Conservation (phyloP, 1,140 invertebrate species). For the Paralvinella palmiformis region DNA sequence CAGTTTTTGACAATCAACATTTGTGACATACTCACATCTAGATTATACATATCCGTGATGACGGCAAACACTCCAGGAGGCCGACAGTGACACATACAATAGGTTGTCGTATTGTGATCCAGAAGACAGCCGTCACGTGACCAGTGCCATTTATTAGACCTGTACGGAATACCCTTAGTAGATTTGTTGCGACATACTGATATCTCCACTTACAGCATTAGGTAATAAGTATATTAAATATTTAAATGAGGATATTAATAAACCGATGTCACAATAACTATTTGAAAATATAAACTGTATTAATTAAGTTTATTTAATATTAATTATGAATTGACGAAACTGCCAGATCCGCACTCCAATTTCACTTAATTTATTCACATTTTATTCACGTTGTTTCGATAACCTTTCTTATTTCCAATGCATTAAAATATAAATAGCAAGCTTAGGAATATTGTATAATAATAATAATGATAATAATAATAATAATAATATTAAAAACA, state of each 20-base stretch:
- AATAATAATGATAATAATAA: too few relatives aligned
- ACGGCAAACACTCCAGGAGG: constrained; percentile 38
- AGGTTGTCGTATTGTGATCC: neutral
- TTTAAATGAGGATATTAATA: neutral
- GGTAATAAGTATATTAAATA: neutral
- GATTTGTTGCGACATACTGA: neutral
- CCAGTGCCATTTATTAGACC: constrained; percentile 17
- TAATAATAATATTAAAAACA: too few relatives aligned
- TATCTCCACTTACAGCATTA: neutral
- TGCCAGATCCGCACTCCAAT: too few relatives aligned
- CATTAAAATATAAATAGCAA: too few relatives aligned
- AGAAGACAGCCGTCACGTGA: constrained; percentile 7
- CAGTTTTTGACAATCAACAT: too few relatives aligned
- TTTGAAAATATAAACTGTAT: neutral
- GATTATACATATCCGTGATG: constrained; percentile 48
- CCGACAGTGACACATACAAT: constrained; percentile 33
- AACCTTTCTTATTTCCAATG: too few relatives aligned
- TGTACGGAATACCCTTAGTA: constrained; percentile 6
- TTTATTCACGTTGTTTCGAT: too few relatives aligned
- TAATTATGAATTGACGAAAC: neutral
- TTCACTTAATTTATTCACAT: too few relatives aligned
- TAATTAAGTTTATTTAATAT: neutral
- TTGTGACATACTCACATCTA: constrained; percentile 43
- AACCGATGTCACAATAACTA: neutral
- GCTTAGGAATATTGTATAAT: too few relatives aligned